phyloP scores from a whole-genome alignment of 2,113 vertebrate genomes.

The Cromileptes altivelis region DNA sequence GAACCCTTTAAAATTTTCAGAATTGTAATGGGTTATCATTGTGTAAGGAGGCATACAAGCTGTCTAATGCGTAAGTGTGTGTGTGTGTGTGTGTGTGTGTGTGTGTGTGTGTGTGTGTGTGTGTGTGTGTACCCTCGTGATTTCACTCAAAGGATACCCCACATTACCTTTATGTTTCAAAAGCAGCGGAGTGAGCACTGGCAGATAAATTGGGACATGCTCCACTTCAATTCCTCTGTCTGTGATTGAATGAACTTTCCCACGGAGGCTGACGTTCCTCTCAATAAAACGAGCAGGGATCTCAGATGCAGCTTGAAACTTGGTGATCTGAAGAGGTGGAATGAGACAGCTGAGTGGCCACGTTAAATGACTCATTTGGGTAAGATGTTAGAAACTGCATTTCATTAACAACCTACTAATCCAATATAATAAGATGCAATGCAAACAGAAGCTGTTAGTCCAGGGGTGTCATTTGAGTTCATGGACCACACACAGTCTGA shows the following conservation, averaged over 20 bases:
- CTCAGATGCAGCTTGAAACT: slow-evolving; percentile 87
- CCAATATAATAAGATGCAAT: neutral
- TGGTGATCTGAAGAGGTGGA: slow-evolving; percentile 86
- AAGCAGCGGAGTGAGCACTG: slow-evolving; percentile 86
- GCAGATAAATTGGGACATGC: slow-evolving; percentile 91
- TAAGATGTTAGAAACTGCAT: neutral
- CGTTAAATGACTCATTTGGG: neutral
- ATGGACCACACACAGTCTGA: too few relatives aligned
- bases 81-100: neutral
- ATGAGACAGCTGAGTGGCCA: neutral
- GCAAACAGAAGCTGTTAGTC: neutral
- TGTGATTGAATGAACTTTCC: slow-evolving; percentile 86
- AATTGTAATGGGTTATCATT: neutral
- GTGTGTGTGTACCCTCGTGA: neutral
- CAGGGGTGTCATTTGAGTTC: too few relatives aligned
- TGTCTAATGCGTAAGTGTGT: too few relatives aligned
- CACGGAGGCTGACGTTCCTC: slow-evolving; percentile 91
- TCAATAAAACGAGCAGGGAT: slow-evolving; percentile 91
- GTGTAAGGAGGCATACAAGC: neutral
- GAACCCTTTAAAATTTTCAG: neutral
- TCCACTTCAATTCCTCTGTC: slow-evolving; percentile 91
- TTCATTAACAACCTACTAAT: neutral
- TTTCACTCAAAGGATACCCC: neutral
- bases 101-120: neutral
- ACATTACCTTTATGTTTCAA: slow-evolving; percentile 83